Percentiles rank a stretch among this genome's conserved stretches.
These are phyloP conservation scores for Spea bombifrons DNA, from an alignment of 2,113 vertebrate species.

Conservation along the genomic window DNA sequence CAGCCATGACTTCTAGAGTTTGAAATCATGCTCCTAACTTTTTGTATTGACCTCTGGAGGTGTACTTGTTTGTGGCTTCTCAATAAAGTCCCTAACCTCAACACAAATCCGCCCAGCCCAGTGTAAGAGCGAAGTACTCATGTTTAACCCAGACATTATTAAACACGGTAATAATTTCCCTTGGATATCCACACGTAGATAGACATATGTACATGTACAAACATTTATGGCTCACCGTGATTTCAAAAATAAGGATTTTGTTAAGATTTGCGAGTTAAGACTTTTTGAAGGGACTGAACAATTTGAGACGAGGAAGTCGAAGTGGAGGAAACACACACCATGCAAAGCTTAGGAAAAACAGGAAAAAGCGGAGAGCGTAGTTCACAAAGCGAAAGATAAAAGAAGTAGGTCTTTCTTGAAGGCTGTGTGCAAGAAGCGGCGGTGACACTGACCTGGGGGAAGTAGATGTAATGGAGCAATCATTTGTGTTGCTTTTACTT, in stretches of 20 bases:
- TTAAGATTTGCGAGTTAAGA: conserved; percentile 44
- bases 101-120: no score
- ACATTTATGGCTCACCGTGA: no score
- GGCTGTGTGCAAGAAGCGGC: conserved; percentile 55
- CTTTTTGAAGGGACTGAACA: conserved; percentile 63
- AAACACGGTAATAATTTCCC: no score
- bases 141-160: no score
- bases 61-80: no score
- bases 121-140: no score
- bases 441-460: conserved; percentile 75
- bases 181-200: no score
- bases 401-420: conserved; percentile 58
- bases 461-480: conserved; percentile 37
- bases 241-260: neutral
- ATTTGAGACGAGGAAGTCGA: conserved; percentile 57
- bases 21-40: no score
- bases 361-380: conserved; percentile 61
- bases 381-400: conserved; percentile 67
- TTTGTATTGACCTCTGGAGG: no score
- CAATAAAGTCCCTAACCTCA: no score
- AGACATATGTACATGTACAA: no score
- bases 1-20: no score
- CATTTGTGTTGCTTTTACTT: conserved; percentile 49
- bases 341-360: conserved; percentile 68
- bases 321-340: conserved; percentile 62